Evolutionary conservation across 64 coral and sea anemone species (phyloP).

Genomic region (Pocillopora verrucosa): DNA sequence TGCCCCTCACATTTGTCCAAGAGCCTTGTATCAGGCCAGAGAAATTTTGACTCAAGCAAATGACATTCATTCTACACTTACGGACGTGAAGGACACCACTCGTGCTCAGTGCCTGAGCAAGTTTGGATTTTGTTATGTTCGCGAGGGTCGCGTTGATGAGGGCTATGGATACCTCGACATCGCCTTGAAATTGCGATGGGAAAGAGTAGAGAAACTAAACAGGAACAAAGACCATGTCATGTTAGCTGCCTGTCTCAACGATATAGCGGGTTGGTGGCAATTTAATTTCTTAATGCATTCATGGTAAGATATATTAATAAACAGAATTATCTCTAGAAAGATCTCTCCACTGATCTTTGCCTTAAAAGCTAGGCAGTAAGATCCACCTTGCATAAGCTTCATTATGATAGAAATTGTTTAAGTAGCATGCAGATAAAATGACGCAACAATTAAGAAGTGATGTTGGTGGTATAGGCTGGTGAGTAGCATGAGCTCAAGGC

Average conservation of each 20-base stretch:
- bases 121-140: constrained; percentile 34
- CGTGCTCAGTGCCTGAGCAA: constrained; percentile 59
- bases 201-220: not conserved
- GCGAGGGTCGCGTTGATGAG: not conserved
- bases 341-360: no score
- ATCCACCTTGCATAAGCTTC: no score
- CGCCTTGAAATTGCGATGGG: not conserved
- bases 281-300: no score
- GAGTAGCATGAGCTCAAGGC: no score
- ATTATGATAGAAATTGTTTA: no score
- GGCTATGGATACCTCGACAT: constrained; percentile 1
- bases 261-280: constrained; percentile 42
- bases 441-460: no score
- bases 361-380: no score
- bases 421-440: no score
- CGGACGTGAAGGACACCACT: constrained; percentile 5
- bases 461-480: no score
- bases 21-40: constrained; percentile 2
- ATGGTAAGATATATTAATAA: no score
- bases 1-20: constrained; percentile 24
- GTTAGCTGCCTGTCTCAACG: constrained; percentile 36
- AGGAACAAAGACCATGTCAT: constrained; percentile 15
- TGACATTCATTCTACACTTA: not conserved
- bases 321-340: no score
- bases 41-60: not conserved